Conservation (phyloP, 2,113 vertebrate species). For the Typhlomys cinereus region DNA sequence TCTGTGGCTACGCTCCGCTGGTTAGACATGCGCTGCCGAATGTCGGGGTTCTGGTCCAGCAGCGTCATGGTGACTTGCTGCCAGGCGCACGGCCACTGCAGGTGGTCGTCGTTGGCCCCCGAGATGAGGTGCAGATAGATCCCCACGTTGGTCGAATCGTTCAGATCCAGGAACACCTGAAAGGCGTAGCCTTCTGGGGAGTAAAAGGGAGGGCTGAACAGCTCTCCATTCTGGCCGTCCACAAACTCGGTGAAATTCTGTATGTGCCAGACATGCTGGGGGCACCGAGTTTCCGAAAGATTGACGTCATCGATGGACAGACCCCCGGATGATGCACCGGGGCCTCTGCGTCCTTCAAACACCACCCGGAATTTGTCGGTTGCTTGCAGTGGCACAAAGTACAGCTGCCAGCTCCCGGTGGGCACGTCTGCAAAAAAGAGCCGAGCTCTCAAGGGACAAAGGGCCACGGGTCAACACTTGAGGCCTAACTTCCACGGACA, state of each 20-base stretch:
- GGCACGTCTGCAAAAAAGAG: conserved; percentile 82
- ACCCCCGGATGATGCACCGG: conserved; percentile 83
- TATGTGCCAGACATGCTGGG: conserved; percentile 92
- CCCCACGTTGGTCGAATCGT: conserved; percentile 75
- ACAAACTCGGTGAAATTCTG: conserved; percentile 86
- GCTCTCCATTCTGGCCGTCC: conserved; percentile 38
- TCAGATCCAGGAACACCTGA: conserved; percentile 87
- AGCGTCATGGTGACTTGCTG: conserved; percentile 90
- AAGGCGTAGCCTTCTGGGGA: conserved; percentile 93
- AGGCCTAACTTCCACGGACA: background rate
- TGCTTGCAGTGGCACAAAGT: conserved; percentile 87
- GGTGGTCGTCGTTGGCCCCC: conserved; percentile 87
- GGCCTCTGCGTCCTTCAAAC: conserved; percentile 88
- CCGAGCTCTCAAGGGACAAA: conserved; percentile 37
- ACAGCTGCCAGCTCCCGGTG: conserved; percentile 90
- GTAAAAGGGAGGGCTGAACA: conserved; percentile 91
- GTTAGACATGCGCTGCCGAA: conserved; percentile 91
- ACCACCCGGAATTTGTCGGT: conserved; percentile 90
- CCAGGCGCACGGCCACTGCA: conserved; percentile 94
- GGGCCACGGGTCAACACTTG: background rate
- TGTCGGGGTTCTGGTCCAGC: conserved; percentile 92
- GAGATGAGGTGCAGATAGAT: conserved; percentile 90
- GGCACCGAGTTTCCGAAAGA: conserved; percentile 93
- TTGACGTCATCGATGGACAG: conserved; percentile 96
- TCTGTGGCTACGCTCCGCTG: conserved; percentile 91